Evolutionary conservation across 2,113 vertebrate species (phyloP).

Genomic region (human): GRCh38 chr11:78645001-78645500

Average conservation of each 20-base stretch:
- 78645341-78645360: neutral
- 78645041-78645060: neutral
- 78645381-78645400: neutral
- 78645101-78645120: neutral
- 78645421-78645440: accelerated
- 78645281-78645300: neutral
- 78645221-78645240: neutral
- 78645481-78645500: neutral
- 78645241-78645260: neutral
- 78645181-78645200: neutral
- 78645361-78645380: neutral
- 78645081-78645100: neutral
- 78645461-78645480: neutral
- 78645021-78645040: neutral
- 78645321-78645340: neutral
- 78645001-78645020: neutral
- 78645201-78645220: neutral
- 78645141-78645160: neutral
- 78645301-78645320: neutral
- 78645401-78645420: conserved; percentile 45
- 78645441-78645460: neutral
- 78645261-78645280: neutral
- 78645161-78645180: neutral
- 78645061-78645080: neutral
- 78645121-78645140: neutral